Evolutionary conservation across 2,113 vertebrate species (phyloP).

Genomic region (Sceloporus tristichus): DNA sequence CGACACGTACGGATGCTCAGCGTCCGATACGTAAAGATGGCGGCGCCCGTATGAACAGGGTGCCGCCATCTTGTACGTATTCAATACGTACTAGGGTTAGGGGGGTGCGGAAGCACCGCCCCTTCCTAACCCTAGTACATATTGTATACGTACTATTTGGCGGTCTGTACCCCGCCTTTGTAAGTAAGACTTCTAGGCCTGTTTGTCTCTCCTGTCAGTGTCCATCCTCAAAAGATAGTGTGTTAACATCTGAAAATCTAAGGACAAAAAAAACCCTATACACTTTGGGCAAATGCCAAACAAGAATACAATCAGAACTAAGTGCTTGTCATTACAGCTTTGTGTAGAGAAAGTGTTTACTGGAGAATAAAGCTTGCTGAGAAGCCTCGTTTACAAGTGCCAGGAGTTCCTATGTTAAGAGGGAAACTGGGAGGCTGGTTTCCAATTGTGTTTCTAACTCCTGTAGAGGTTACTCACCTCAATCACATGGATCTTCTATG

Average conservation of each 20-base stretch:
- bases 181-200: neutral
- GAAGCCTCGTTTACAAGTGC: neutral
- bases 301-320: neutral
- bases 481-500: slow-evolving; percentile 53
- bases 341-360: slow-evolving; percentile 11
- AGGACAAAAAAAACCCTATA: neutral
- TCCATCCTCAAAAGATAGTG: neutral
- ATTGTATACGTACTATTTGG: too few relatives aligned
- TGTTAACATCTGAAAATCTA: neutral
- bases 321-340: accelerated
- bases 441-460: slow-evolving; percentile 35
- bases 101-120: too few relatives aligned
- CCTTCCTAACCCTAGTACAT: too few relatives aligned
- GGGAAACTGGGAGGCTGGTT: slow-evolving; percentile 28
- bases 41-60: too few relatives aligned
- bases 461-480: neutral
- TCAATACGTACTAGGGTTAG: too few relatives aligned
- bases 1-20: too few relatives aligned
- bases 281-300: neutral
- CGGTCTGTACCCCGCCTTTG: too few relatives aligned
- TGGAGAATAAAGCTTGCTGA: accelerated
- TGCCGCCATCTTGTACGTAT: too few relatives aligned
- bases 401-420: neutral
- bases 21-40: too few relatives aligned
- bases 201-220: neutral